phyloP scores from a whole-genome alignment of 2,797 vertebrate species.

The Galaxias olidus region DNA sequence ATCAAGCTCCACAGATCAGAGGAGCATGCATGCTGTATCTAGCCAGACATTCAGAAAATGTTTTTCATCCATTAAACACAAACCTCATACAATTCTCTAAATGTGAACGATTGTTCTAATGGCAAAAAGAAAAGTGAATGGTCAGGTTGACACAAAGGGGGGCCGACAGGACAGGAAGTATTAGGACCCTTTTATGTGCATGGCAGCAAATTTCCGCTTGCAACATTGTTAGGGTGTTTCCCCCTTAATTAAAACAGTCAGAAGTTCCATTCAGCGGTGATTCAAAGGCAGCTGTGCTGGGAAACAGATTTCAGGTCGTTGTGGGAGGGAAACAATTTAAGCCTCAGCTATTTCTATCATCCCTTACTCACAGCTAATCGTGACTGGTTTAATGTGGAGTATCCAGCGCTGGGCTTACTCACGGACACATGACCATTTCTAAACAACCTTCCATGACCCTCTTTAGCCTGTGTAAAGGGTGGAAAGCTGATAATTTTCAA shows the following conservation, averaged over 20 bases:
- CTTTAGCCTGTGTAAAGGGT: too few species aligned
- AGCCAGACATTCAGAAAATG: too few species aligned
- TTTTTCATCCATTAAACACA: too few species aligned
- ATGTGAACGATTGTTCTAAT: too few species aligned
- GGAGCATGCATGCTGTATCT: too few species aligned
- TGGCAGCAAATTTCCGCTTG: conserved; percentile 64
- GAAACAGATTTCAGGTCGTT: conserved; percentile 36
- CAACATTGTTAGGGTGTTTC: conserved; percentile 68
- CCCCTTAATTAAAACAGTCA: conserved; percentile 78
- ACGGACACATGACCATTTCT: conserved; percentile 38
- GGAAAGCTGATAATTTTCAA: too few species aligned
- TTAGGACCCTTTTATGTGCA: conserved; percentile 67
- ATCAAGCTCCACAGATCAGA: too few species aligned
- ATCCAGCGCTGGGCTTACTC: conserved; percentile 49
- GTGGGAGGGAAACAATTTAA: conserved; percentile 66
- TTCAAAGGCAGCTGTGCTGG: conserved; percentile 61
- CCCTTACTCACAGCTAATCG: conserved; percentile 64
- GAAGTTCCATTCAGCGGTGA: conserved; percentile 73
- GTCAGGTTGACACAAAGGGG: conserved; percentile 61
- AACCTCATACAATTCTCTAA: too few species aligned
- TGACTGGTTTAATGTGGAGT: conserved; percentile 62
- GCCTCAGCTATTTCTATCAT: conserved; percentile 65
- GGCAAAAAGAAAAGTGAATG: conserved; percentile 60
- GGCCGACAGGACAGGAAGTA: conserved; percentile 67
- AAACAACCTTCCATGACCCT: conserved; percentile 4